Percentiles rank a stretch among this genome's conserved stretches.
These are phyloP conservation scores for Cantharis flavilabris DNA, from an alignment of 2,888 invertebrate genomes.

Conservation along the genomic window DNA sequence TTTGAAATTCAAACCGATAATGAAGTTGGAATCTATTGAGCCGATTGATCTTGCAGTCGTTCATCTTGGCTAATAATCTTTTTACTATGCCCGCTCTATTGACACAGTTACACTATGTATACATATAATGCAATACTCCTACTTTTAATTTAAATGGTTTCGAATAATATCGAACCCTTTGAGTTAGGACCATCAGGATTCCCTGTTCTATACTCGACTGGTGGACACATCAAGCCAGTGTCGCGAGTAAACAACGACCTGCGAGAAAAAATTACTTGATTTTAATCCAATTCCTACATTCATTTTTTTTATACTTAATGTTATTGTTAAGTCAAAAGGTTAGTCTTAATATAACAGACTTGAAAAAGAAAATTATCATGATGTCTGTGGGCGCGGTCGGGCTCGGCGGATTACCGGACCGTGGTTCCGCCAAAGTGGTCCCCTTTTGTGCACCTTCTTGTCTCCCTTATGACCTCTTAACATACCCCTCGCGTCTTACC, in stretches of 20 bases:
- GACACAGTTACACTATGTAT: conserved; percentile 5
- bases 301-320: background rate
- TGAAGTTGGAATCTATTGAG: conserved; percentile 19
- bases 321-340: conserved; percentile 21
- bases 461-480: conserved; percentile 30
- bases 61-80: conserved; percentile 18
- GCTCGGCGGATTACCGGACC: conserved; percentile 42
- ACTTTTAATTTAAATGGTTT: background rate
- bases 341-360: conserved; percentile 23
- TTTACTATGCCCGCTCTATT: conserved; percentile 11
- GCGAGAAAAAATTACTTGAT: background rate
- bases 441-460: conserved; percentile 43
- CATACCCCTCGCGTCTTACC: conserved; percentile 21
- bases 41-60: conserved; percentile 26
- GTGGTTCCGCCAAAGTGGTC: conserved; percentile 42
- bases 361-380: conserved; percentile 29
- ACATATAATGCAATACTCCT: background rate
- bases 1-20: conserved; percentile 12
- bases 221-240: no score
- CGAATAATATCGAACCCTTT: background rate
- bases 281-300: background rate
- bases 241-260: background rate
- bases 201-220: no score
- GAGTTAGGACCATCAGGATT: no score
- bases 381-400: conserved; percentile 40